Conservation (phyloP, 2,797 vertebrate genomes). For the Clarias pachynema region DNA sequence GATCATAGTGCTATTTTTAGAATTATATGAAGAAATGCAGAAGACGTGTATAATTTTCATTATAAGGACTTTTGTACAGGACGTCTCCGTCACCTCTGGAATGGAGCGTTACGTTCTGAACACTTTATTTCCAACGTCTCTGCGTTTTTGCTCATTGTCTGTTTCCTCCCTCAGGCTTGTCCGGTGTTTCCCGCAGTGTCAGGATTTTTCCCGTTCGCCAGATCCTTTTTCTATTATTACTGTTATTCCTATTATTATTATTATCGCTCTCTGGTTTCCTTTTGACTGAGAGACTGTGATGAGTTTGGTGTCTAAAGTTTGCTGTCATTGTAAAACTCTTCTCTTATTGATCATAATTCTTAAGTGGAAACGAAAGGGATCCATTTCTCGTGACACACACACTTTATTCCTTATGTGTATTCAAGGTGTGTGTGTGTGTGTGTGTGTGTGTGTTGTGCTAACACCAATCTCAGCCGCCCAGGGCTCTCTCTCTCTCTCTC, state of each 20-base stretch:
- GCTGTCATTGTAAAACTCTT: neutral
- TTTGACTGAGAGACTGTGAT: neutral
- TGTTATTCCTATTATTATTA: neutral
- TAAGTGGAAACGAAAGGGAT: neutral
- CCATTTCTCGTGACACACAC: neutral
- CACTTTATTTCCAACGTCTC: neutral
- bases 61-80: neutral
- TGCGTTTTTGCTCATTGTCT: neutral
- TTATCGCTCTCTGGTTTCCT: neutral
- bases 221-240: neutral
- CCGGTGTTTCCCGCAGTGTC: neutral
- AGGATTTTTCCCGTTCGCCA: neutral
- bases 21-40: neutral
- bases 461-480: neutral
- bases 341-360: neutral
- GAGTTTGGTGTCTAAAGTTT: neutral
- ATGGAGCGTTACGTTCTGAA: too few relatives aligned
- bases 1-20: neutral
- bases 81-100: neutral
- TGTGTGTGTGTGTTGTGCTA: neutral
- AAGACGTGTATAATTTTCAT: neutral
- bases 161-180: conserved; percentile 6
- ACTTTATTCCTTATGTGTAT: neutral
- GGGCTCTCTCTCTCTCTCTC: neutral
- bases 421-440: neutral